Conservation (phyloP, 2,113 vertebrate genomes). For the Perognathus longimembris region DNA sequence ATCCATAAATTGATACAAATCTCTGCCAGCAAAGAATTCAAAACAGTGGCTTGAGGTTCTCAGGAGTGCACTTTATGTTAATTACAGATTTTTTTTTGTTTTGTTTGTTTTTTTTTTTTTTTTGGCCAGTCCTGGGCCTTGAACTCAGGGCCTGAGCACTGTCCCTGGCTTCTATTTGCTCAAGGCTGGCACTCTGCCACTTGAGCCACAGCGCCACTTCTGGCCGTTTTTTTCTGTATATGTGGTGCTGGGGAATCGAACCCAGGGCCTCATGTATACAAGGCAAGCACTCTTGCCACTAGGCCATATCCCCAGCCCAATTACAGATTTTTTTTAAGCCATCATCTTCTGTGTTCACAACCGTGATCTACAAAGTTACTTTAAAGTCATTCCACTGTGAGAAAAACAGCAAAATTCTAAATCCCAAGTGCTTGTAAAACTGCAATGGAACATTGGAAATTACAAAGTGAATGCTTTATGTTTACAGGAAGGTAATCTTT, state of each 20-base stretch:
- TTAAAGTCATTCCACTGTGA: slow-evolving; percentile 80
- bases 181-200: no score
- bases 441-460: slow-evolving; percentile 81
- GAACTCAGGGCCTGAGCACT: no score
- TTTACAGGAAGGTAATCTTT: neutral
- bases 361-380: slow-evolving; percentile 78
- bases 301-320: no score
- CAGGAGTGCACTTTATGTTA: slow-evolving; percentile 39
- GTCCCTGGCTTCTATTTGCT: no score
- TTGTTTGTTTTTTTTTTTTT: no score
- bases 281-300: no score
- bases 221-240: no score
- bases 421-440: slow-evolving; percentile 69
- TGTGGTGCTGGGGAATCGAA: no score
- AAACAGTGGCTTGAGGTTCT: slow-evolving; percentile 46
- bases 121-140: no score
- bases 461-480: slow-evolving; percentile 56
- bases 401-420: slow-evolving; percentile 80
- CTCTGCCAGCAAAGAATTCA: slow-evolving; percentile 45
- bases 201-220: no score
- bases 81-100: slow-evolving; percentile 72
- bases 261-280: no score
- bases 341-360: slow-evolving; percentile 60
- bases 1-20: neutral
- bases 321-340: slow-evolving; percentile 70